A percentile compares a stretch with the other conserved stretches of the same genome.
Evolutionary conservation across 2,888 invertebrate genomes (phyloP).

Genomic region (Megamerina dolium): DNA sequence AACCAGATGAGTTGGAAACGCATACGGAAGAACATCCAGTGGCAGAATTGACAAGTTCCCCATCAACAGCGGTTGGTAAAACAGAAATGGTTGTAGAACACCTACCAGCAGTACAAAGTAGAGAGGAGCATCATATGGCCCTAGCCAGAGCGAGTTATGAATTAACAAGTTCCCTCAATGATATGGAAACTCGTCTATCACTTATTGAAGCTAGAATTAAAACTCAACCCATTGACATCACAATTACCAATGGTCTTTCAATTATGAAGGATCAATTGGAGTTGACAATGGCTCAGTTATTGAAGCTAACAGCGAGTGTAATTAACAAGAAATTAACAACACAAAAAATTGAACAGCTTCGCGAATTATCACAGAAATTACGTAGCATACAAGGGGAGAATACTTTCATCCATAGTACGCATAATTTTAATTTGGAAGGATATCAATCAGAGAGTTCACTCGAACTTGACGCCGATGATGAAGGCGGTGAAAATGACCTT

Average conservation of each 20-base stretch:
- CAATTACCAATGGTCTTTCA: conserved; percentile 18
- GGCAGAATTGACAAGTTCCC: not conserved
- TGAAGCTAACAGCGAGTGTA: conserved; percentile 27
- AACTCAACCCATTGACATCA: too few species aligned
- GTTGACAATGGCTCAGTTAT: conserved; percentile 33
- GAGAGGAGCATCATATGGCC: too few species aligned
- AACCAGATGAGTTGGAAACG: not conserved
- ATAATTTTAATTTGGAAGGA: conserved; percentile 8
- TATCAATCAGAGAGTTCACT: conserved; percentile 23
- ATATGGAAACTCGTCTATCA: too few species aligned
- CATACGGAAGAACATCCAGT: not conserved
- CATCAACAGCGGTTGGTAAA: conserved; percentile 3
- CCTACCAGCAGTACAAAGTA: conserved; percentile 8
- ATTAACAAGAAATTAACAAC: conserved; percentile 28
- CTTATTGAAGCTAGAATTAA: too few species aligned
- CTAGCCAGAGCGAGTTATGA: too few species aligned
- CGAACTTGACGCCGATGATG: conserved; percentile 7
- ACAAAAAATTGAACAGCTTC: conserved; percentile 21
- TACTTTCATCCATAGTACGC: conserved; percentile 9
- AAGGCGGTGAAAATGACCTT: conserved; percentile 22
- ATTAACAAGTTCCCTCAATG: too few species aligned
- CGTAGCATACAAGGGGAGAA: conserved; percentile 22
- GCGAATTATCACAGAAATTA: conserved; percentile 25
- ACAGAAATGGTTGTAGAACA: not conserved
- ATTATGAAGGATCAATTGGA: conserved; percentile 29